Percentiles rank a stretch among this genome's conserved stretches.
Conservation (phyloP, 2,797 vertebrate species). For the Scomberomorus guttatus region DNA sequence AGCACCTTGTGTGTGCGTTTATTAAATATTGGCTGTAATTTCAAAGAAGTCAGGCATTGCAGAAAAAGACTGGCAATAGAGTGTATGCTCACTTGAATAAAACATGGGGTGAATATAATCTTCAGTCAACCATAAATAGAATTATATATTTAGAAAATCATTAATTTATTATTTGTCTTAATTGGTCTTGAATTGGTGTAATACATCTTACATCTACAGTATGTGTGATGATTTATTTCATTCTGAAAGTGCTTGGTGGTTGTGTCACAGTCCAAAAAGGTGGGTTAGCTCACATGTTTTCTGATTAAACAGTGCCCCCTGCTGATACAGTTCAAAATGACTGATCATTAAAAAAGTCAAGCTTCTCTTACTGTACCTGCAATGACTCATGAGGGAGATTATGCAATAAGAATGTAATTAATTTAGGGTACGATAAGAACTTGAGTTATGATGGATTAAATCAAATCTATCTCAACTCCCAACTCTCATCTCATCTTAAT, state of each 20-base stretch:
- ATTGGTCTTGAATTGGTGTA: conserved; percentile 7
- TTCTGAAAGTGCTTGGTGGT: neutral
- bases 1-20: neutral
- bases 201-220: neutral
- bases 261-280: neutral
- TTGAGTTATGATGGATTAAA: conserved; percentile 13
- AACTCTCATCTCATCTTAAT: conserved; percentile 10
- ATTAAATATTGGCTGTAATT: conserved; percentile 1
- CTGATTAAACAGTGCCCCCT: conserved; percentile 73
- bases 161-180: neutral
- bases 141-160: neutral
- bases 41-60: neutral
- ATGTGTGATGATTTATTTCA: neutral
- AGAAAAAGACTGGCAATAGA: conserved; percentile 1
- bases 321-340: conserved; percentile 45
- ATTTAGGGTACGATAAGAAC: neutral
- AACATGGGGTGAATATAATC: neutral
- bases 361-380: neutral
- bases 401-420: neutral
- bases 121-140: neutral
- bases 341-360: neutral
- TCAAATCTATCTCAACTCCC: conserved; percentile 6
- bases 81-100: neutral
- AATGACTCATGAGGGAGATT: conserved; percentile 22
- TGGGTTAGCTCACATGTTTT: neutral